Evolutionary conservation across 2,113 vertebrate genomes (phyloP), one percentile per base, ranked within the genome.

Genomic region (Hipposideros armiger): DNA sequence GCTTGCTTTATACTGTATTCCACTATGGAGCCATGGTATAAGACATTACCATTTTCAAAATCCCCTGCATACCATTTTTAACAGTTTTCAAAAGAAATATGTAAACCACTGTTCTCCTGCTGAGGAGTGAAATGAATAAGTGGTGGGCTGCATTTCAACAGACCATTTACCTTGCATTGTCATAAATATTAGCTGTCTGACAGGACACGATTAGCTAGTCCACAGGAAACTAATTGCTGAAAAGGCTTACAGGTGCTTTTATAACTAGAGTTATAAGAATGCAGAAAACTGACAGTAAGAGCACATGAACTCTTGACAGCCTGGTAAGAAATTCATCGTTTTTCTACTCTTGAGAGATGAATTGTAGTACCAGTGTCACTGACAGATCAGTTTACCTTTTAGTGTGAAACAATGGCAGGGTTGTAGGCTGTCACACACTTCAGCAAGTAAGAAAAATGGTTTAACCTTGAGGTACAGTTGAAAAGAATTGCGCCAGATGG

Each of bases 361-460:
- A 91, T 92, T 96, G 47, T 76, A 92, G 26, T 26, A 56, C 36
- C 22, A 42, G 45, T 90, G 87, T 93, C 78, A 76, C 92, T 97
- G 95, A 97, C 70, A 94, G 70, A 56, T 54, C 76, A 92, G 87
- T 96, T 98, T 91, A 96, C 60, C 26, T 96, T 92, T 92, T 77
- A 90, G 70, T 87, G 62, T 17, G 76, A 40, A 8, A 80, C 45
- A 90, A 56, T 90, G 67, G 78, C 93, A 93, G 42, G 81, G 73
- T 4, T 81, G 26, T 96, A 90, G 95, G 50, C 70, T 95, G 78
- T 92, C 88, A 96, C 36, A 69, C 26, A 66, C n/a, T 88, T 50
- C 58, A 94, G 64, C 36, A 96, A 96, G 74, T 86, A 30, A 95
- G 85, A 91, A 62, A 91, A 67, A 42, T 54, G 11, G 1, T 5